A percentile compares a stretch with the other conserved stretches of the same genome.
These are phyloP conservation scores for Alca torda DNA, from an alignment of 2,797 vertebrate species.

Conservation along the genomic window DNA sequence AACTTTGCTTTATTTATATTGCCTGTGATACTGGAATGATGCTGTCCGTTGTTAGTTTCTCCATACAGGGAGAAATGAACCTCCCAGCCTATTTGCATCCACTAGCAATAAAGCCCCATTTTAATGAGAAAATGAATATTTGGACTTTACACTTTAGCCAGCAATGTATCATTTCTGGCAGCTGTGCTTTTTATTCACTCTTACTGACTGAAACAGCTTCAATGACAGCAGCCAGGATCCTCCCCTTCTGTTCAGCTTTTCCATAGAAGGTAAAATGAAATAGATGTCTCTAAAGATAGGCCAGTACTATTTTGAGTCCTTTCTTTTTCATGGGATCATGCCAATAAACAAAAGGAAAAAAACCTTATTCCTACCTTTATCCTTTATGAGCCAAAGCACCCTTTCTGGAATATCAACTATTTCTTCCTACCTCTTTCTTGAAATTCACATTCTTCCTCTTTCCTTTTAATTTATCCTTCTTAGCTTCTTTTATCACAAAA, in stretches of 20 bases:
- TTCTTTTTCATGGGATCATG: slow-evolving; percentile 49
- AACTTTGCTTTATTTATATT: not conserved
- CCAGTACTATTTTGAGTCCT: slow-evolving; percentile 36
- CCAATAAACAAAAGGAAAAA: slow-evolving; percentile 54
- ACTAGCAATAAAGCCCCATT: slow-evolving; percentile 25
- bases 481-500: not conserved
- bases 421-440: not conserved
- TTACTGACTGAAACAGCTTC: slow-evolving; percentile 55
- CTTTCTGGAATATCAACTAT: not conserved
- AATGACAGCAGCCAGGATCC: slow-evolving; percentile 54
- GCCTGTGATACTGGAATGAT: not conserved
- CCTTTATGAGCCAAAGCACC: not conserved
- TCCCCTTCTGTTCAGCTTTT: slow-evolving; percentile 68
- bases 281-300: slow-evolving; percentile 58
- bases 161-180: slow-evolving; percentile 57
- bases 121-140: slow-evolving; percentile 71
- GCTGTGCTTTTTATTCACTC: slow-evolving; percentile 61
- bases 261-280: slow-evolving; percentile 70
- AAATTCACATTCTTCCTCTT: not conserved
- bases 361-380: slow-evolving; percentile 30
- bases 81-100: slow-evolving; percentile 3
- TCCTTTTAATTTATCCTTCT: not conserved
- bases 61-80: not conserved
- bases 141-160: slow-evolving; percentile 45
- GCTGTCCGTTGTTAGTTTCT: slow-evolving; percentile 8